phyloP scores from a whole-genome alignment of 2,113 vertebrate species.

The Gallinago jamesoni region DNA sequence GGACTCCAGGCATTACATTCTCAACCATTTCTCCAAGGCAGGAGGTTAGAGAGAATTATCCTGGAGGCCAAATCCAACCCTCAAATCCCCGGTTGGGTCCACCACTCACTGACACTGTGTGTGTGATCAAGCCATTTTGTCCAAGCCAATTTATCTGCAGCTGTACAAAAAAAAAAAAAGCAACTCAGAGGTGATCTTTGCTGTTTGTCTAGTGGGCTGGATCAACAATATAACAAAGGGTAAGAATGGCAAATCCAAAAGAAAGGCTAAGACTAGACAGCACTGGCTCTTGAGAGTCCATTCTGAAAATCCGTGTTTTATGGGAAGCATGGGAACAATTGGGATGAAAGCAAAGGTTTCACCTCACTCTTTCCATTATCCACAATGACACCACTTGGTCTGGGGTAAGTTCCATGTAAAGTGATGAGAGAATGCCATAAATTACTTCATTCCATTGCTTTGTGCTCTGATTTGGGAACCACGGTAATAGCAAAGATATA shows the following conservation, averaged over 20 bases:
- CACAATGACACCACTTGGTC: neutral
- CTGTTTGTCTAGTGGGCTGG: neutral
- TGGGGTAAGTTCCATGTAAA: fast-evolving
- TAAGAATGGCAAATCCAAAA: neutral
- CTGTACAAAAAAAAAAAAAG: neutral
- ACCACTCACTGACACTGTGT: neutral
- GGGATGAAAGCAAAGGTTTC: neutral
- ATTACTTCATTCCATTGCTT: neutral
- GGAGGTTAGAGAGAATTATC: neutral
- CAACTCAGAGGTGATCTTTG: neutral
- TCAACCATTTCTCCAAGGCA: neutral
- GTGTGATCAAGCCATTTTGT: neutral
- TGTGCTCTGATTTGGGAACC: neutral
- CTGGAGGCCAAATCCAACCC: neutral
- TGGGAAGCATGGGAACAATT: neutral
- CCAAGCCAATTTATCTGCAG: neutral
- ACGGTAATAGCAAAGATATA: neutral
- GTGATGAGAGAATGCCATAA: fast-evolving
- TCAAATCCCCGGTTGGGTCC: neutral
- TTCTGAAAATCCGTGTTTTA: neutral
- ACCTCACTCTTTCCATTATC: neutral
- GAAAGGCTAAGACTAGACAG: neutral
- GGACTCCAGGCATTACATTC: neutral
- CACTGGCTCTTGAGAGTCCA: neutral
- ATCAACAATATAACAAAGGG: neutral